Evolutionary conservation across 2,797 vertebrate genomes (phyloP), one percentile per base, ranked within the genome.

Genomic region (Lutjanus argentimaculatus): DNA sequence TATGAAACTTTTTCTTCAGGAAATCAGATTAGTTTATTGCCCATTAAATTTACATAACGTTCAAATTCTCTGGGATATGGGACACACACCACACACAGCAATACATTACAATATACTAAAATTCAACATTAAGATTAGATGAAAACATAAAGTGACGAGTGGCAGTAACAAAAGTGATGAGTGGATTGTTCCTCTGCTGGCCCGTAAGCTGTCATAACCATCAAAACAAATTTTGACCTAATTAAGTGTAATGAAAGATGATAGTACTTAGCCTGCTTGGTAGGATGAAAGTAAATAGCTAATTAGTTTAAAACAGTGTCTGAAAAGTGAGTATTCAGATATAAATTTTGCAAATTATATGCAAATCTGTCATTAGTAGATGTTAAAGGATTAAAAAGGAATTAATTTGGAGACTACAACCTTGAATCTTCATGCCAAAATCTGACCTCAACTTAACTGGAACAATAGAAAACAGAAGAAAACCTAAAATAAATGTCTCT

Each of bases 391-490:
- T 45, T 36, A n/a, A 45, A 67, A 63, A 2, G 8, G 6, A 19
- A 46, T 74, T 11, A 9, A 43, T 75, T 75, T 8, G 0, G 7
- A 49, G 7, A 14, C 6, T 1, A 1, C n/a, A 67, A 59, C 62
- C 19, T 57, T 80, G 46, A 51, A 55, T 16, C 14, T 43, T 9
- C 10, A n/a, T 14, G n/a, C 17, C 8, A 40, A 45, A 42, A 25
- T 42, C 21, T 72, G 51, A 75, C 46, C 11, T 59, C 43, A 25
- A 9, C 36, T 30, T 40, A 74, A 75, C 7, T 55, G 8, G 15
- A 77, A 22, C n/a, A 67, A 40, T 67, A 64, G 36, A 62, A 49
- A 63, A 67, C 70, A n/a, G 30, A 51, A 10, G 30, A 51, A 10
- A 13, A 19, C 40, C 21, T 49, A 11, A 73, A 43, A 58, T 40